Conservation (phyloP, 35 echinoderm and acorn worm genomes). For the Ptychodera flava region DNA sequence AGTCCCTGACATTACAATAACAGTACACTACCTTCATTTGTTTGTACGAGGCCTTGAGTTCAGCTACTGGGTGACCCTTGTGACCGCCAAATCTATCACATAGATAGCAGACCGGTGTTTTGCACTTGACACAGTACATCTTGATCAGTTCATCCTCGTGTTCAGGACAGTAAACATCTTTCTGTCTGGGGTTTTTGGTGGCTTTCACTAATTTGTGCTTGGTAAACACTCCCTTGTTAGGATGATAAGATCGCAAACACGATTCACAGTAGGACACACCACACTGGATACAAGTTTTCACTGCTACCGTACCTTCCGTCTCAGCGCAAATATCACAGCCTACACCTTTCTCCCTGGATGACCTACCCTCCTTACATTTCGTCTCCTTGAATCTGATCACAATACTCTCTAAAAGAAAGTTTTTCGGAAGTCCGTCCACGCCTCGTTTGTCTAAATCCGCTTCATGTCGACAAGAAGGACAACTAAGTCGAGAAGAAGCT, state of each 20-base stretch:
- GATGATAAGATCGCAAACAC: neutral
- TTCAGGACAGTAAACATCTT: neutral
- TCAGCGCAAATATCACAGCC: neutral
- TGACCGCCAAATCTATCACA: conserved; percentile 6
- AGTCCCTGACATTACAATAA: too few relatives aligned
- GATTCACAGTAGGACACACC: conserved; percentile 2
- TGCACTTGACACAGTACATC: conserved; percentile 20
- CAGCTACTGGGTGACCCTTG: conserved; percentile 15
- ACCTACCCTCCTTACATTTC: neutral
- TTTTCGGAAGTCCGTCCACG: neutral
- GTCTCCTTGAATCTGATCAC: neutral
- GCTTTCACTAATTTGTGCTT: conserved; percentile 11
- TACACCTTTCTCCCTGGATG: neutral
- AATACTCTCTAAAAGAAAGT: conserved; percentile 7
- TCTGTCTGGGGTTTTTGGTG: neutral
- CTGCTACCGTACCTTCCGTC: neutral
- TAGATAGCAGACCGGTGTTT: conserved; percentile 1
- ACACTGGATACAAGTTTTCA: conserved; percentile 11
- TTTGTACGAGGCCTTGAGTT: conserved; percentile 5
- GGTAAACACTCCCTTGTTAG: neutral
- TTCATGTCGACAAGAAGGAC: conserved; percentile 4
- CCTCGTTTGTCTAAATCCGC: neutral
- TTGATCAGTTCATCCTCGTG: conserved; percentile 19
- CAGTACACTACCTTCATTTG: neutral
- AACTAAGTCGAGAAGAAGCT: neutral